phyloP scores from a whole-genome alignment of 1,140 invertebrate genomes.

The Harlomillsia oculata region DNA sequence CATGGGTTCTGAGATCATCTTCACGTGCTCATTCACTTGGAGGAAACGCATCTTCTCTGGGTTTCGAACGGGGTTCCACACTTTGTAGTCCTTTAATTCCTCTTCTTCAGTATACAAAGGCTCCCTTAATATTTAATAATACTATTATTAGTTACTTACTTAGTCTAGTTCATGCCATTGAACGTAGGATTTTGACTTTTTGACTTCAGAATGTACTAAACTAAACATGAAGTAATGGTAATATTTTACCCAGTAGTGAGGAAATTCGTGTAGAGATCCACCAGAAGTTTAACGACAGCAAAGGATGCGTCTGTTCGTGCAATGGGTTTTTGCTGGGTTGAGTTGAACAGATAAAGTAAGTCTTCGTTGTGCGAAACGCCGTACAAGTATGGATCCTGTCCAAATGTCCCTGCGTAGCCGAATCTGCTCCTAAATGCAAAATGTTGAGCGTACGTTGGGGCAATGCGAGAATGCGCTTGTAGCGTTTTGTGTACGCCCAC shows the following conservation, averaged over 20 bases:
- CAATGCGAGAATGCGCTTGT: constrained; percentile 13
- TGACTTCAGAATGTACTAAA: too few relatives aligned
- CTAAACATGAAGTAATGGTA: too few relatives aligned
- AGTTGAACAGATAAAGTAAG: constrained; percentile 12
- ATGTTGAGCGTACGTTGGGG: constrained; percentile 1
- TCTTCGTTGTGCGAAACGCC: neutral
- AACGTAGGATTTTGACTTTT: neutral
- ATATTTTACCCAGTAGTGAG: neutral
- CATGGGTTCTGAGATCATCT: neutral
- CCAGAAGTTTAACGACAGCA: constrained; percentile 12
- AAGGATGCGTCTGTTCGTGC: constrained; percentile 2
- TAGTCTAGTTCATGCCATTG: neutral
- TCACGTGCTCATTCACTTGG: neutral
- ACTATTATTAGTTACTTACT: neutral
- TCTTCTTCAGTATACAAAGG: constrained; percentile 8
- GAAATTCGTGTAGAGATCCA: constrained; percentile 18
- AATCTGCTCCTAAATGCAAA: constrained; percentile 9
- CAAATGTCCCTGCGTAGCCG: neutral
- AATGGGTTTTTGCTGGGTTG: constrained; percentile 7
- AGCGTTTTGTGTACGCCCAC: constrained; percentile 1
- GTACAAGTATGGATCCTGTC: constrained; percentile 1
- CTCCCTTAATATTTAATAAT: neutral
- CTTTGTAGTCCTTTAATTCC: constrained; percentile 4
- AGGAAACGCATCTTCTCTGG: neutral
- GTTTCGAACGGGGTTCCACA: constrained; percentile 3